Base-by-base conservation (phyloP, 2,888 invertebrate genomes). In the Anthrax anthrax region DNA sequence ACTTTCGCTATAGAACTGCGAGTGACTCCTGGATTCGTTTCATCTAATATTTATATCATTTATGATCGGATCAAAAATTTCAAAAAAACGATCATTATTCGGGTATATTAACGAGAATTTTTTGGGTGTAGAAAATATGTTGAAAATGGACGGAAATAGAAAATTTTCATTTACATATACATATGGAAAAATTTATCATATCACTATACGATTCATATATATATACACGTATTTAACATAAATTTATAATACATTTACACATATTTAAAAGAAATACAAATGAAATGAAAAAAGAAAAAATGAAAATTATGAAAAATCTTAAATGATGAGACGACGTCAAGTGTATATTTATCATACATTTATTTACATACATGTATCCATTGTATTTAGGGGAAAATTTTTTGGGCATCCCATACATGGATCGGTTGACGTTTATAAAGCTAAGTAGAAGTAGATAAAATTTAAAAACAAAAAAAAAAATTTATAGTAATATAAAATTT, bases 1-100 rank as follows among this genome's bases (percentile, higher is more conserved):
- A 67, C 67, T 67, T 67, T 67, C 65, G 64, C 67, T 64, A 60
- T 62, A 64, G 67, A 67, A 67, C 66, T 67, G 67, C 67, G 67
- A 67, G 68, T 67, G 67, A 51, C 58, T 62, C 58, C 68, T 65
- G 65, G 66, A 67, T 56, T 58, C 57, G 51, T 54, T 49, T 60
- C 61, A 57, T 61, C 66, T 63, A 66, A 62, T 67, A 67, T 67
- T 67, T 67, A 67, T 67, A 67, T 63, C 60, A 60, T 57, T 52
- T 50, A 37, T 29, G 40, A 37, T 46, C 46, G 45, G 44, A 16
- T 18, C 17, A 50, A 40, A 16, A 34, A 44, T 48, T 48, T 32
- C 6, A 12, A 32, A 32, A 32, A 32, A 51, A 51, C 50, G 42
- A 47, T 44, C 39, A n/a, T 16, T 42, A 34, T 17, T 37, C 17